Evolutionary conservation across 2,888 invertebrate genomes (phyloP).

Genomic region (Drosophila suboccidentalis): DNA sequence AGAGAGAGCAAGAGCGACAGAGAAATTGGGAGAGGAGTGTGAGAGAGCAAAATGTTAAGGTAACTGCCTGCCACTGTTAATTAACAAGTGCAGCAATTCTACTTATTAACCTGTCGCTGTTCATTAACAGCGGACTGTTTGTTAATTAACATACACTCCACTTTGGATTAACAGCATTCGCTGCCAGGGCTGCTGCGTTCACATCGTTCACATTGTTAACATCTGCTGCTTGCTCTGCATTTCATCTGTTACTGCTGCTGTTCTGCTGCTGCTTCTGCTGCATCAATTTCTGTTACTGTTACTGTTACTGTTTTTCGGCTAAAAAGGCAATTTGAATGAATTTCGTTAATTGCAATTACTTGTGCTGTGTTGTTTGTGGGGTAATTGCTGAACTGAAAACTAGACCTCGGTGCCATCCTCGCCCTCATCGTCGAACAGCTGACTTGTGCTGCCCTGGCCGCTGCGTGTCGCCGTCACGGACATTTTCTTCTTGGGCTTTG

Average conservation of each 20-base stretch:
- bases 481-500: slow-evolving; percentile 94
- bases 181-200: not conserved
- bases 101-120: not conserved
- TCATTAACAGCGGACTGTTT: not conserved
- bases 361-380: not conserved
- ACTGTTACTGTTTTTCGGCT: slow-evolving; percentile 9
- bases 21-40: not conserved
- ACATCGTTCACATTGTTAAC: not conserved
- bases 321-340: slow-evolving; percentile 49
- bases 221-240: not conserved
- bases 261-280: slow-evolving; percentile 1
- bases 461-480: slow-evolving; percentile 87
- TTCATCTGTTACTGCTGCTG: slow-evolving; percentile 4
- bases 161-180: not conserved
- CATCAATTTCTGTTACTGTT: slow-evolving; percentile 11
- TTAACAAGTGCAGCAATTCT: not conserved
- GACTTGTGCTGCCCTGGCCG: slow-evolving; percentile 88
- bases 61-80: not conserved
- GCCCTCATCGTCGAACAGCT: slow-evolving; percentile 94
- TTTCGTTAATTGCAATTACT: slow-evolving; percentile 25
- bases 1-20: not conserved
- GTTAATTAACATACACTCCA: not conserved
- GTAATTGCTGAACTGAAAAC: slow-evolving; percentile 40
- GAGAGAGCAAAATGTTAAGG: not conserved
- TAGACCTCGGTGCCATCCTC: slow-evolving; percentile 96